Evolutionary conservation across 2,888 invertebrate species (phyloP), one percentile per base, ranked within the genome.

Genomic region (Chrysotoxum bicinctum): DNA sequence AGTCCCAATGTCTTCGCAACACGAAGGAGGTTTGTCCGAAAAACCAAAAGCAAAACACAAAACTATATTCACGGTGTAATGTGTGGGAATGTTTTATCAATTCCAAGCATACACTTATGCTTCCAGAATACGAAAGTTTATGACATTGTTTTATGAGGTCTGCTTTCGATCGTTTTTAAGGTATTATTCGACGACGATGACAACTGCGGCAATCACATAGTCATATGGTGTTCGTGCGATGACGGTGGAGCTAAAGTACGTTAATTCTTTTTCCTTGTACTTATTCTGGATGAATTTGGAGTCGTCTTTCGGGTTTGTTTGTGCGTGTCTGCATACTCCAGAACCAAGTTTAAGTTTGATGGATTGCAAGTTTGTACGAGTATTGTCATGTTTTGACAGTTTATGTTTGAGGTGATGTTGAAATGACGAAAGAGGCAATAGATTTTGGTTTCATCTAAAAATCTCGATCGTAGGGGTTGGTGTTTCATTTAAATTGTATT

Each of bases 11-110:
- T 64, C 40, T 43, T 43, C 30, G 21, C 32, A n/a, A 43, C 40
- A 45, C 30, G 50, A 35, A 50, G 52, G 52, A 74, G 70, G 64
- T 73, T 72, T 68, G 75, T 75, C 80, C 70, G 74, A 69, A 74
- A 64, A 52, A 35, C 19, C 16, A 37, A 26, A 54, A 54, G 35
- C 40, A 48, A 74, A 80, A 69, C 56, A 80, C 76, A 75, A 72
- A 80, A 80, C 76, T 62, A 76, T 72, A 76, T 68, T 81, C 85
- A 85, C 81, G 75, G 73, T 85, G 85, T 88, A 88, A 88, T 88
- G 89, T 89, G 89, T 89, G 89, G 89, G 89, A 89, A 89, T 89
- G 89, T 89, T 89, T 89, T 89, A 89, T 89, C 89, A 89, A 89
- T 89, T 89, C 89, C 84, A 87, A 40, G 85, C 85, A 85, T 85